Evolutionary conservation across 2,888 invertebrate genomes (phyloP).

Genomic region (Cantharis flavilabris): DNA sequence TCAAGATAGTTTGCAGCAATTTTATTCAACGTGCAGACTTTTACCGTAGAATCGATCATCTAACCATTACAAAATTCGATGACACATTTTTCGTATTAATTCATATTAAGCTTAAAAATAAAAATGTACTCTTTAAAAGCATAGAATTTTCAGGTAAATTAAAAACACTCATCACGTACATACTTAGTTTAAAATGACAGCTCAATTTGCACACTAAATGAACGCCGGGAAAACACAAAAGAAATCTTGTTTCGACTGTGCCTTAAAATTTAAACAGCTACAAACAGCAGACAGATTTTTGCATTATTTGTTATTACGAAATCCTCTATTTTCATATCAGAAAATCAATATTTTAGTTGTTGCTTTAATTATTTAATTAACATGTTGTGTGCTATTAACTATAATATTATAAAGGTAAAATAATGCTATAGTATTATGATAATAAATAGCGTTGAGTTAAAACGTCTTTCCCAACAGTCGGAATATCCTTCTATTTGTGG

Average conservation of each 20-base stretch:
- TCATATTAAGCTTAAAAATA: not conserved
- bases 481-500: not conserved
- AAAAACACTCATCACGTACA: slow-evolving; percentile 26
- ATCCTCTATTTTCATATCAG: not conserved
- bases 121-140: not conserved
- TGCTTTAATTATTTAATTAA: not conserved
- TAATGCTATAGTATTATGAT: not conserved
- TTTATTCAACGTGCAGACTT: not conserved
- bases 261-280: not conserved
- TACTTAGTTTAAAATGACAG: slow-evolving; percentile 27
- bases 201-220: slow-evolving; percentile 24
- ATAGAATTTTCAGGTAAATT: slow-evolving; percentile 20
- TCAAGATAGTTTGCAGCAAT: not conserved
- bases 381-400: not conserved
- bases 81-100: not conserved
- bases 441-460: not conserved
- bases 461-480: not conserved
- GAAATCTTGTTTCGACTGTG: not conserved
- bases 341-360: not conserved
- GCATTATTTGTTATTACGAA: not conserved
- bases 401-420: not conserved
- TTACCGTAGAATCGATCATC: not conserved
- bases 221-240: slow-evolving; percentile 13
- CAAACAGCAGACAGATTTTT: not conserved
- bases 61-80: not conserved